A percentile compares a stretch with the other conserved stretches of the same genome.
Evolutionary conservation across 2,888 invertebrate species (phyloP).

Genomic region (Pachycephus smyrnensis): DNA sequence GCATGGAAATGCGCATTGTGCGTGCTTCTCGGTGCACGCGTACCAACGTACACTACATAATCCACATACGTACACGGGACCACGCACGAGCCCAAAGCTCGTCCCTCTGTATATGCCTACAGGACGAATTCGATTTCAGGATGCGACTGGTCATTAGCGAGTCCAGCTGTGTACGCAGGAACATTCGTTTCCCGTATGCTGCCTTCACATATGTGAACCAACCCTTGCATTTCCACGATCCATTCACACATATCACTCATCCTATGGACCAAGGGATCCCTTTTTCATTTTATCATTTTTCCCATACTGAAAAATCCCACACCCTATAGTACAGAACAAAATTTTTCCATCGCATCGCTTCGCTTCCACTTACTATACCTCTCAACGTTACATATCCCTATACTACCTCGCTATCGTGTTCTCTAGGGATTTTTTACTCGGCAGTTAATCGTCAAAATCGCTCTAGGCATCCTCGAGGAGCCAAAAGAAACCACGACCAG

Average conservation of each 20-base stretch:
- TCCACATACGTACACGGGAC: not conserved
- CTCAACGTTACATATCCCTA: not conserved
- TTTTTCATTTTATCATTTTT: not conserved
- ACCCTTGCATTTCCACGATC: not conserved
- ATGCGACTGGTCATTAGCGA: conserved; percentile 55
- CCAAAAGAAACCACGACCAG: not conserved
- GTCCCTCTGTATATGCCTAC: not conserved
- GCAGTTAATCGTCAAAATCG: not conserved
- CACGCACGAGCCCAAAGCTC: not conserved
- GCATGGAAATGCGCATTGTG: conserved; percentile 2
- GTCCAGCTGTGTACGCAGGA: conserved; percentile 41
- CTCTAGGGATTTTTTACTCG: not conserved
- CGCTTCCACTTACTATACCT: not conserved
- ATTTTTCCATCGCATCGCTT: not conserved
- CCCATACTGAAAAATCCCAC: not conserved
- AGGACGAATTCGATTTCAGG: conserved; percentile 51
- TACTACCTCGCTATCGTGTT: not conserved
- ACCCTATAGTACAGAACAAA: not conserved
- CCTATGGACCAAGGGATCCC: not conserved
- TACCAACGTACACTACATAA: not conserved
- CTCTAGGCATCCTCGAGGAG: not conserved
- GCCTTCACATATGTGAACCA: not conserved
- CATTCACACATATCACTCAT: not conserved
- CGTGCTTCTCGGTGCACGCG: not conserved
- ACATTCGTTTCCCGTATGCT: conserved; percentile 3